Evolutionary conservation across 2,888 invertebrate genomes (phyloP), one percentile per base, ranked within the genome.

Genomic region (Rotaria macrura): DNA sequence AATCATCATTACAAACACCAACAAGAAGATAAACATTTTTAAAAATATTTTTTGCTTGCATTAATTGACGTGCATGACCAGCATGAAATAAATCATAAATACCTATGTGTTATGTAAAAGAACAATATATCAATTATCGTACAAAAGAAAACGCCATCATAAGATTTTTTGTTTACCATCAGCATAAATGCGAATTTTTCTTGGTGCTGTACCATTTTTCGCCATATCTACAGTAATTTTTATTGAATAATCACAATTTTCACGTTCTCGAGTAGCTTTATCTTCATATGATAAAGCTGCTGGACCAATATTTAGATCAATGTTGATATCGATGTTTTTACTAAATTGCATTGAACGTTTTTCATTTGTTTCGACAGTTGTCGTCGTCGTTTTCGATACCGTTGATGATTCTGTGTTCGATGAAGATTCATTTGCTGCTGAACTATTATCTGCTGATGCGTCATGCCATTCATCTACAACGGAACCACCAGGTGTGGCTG

Each of bases 61-160:
- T 95, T 87, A 98, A 92, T 90, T 98, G 97, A 87, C 96, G 92
- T 85, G 97, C 96, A 92, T 99, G 98, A 2, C 98, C 98, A 91
- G 96, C 96, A 92, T 99, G 98, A 92, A 99, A 99, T 90, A 99
- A 93, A 92, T 99, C 98, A 91, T 98, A 99, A 89, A 98, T 97
- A 88, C 65, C 65, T 65, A 34, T 34, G 20, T 14, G 12, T n/a
- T n/a, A n/a, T n/a, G n/a, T n/a, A n/a, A n/a, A n/a, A n/a, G n/a
- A n/a, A n/a, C n/a, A n/a, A n/a, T n/a, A n/a, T n/a, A n/a, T n/a
- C n/a, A n/a, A n/a, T n/a, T n/a, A n/a, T n/a, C n/a, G n/a, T n/a
- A n/a, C n/a, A n/a, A n/a, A n/a, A n/a, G n/a, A n/a, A n/a, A n/a
- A n/a, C n/a, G n/a, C n/a, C n/a, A n/a, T n/a, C n/a, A n/a, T n/a